Percentiles rank a stretch among this genome's conserved stretches.
Evolutionary conservation across 2,113 vertebrate genomes (phyloP).

Genomic region (Sitta europaea): DNA sequence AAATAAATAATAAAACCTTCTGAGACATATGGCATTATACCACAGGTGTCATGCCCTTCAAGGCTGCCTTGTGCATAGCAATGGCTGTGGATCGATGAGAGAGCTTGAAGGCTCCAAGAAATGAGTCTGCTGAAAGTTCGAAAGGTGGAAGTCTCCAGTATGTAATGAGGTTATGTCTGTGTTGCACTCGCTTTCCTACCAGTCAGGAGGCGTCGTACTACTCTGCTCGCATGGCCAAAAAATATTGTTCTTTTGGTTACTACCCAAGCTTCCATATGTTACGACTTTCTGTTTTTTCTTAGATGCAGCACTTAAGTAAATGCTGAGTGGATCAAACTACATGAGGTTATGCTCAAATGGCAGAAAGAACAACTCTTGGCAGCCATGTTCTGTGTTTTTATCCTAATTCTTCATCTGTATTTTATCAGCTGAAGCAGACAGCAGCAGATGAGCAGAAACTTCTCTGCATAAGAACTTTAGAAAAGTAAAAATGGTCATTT

Average conservation of each 20-base stretch:
- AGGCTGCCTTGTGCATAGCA: conserved; percentile 52
- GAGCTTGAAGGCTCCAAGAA: conserved; percentile 65
- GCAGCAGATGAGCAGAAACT: conserved; percentile 64
- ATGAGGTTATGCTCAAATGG: conserved; percentile 52
- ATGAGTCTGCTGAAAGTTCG: conserved; percentile 62
- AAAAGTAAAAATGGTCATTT: conserved; percentile 34
- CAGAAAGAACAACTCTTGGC: conserved; percentile 66
- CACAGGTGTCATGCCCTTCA: conserved; percentile 31
- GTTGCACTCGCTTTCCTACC: neutral
- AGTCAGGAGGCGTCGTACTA: neutral
- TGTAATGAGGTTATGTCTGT: conserved; percentile 66
- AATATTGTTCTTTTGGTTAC: conserved; percentile 43
- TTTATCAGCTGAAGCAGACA: conserved; percentile 71
- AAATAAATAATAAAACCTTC: conserved; percentile 60
- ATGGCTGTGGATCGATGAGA: conserved; percentile 35
- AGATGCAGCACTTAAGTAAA: conserved; percentile 42
- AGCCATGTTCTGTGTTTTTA: conserved; percentile 52
- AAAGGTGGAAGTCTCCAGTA: conserved; percentile 47
- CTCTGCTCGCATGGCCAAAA: conserved; percentile 37
- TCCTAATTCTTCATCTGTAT: conserved; percentile 69
- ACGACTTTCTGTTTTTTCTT: neutral
- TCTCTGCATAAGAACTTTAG: conserved; percentile 31
- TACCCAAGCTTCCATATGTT: conserved; percentile 58
- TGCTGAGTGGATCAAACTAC: conserved; percentile 41
- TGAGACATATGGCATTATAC: conserved; percentile 30